Percentiles rank a stretch among this genome's conserved stretches.
These are phyloP conservation scores for Urocyon cinereoargenteus DNA, from an alignment of 2,797 vertebrate species.

Conservation along the genomic window DNA sequence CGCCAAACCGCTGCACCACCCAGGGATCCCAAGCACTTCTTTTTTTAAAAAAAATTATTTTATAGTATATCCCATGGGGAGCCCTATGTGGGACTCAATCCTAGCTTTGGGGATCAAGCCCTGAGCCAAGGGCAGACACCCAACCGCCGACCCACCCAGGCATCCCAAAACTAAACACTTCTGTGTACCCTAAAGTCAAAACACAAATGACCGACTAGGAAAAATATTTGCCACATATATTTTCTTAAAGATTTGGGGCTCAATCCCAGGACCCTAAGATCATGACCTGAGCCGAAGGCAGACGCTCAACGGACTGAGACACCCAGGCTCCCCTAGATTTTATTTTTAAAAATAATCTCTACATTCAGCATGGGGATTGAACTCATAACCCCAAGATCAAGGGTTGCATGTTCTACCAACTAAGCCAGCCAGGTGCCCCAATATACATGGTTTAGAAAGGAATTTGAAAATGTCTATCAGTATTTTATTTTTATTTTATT, in stretches of 20 bases:
- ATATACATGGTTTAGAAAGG: neutral
- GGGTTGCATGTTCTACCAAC: neutral
- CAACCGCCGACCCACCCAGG: too few species aligned
- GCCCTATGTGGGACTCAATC: too few species aligned
- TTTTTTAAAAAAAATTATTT: too few species aligned
- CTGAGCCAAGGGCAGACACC: too few species aligned
- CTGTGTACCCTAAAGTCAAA: neutral
- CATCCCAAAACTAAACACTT: neutral
- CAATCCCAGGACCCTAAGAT: too few species aligned
- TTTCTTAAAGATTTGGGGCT: too few species aligned
- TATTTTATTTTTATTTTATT: neutral
- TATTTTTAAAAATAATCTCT: neutral
- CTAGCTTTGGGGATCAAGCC: too few species aligned
- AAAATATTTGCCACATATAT: constrained; percentile 12
- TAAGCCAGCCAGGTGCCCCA: neutral
- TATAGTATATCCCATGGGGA: too few species aligned
- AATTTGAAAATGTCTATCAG: neutral
- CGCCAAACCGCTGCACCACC: too few species aligned
- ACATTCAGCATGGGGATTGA: neutral
- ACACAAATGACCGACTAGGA: neutral
- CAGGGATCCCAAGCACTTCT: neutral
- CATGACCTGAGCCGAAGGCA: too few species aligned
- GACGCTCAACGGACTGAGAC: too few species aligned
- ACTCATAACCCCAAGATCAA: neutral
- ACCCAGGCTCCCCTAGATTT: neutral